These are phyloP conservation scores for Paelopatides confundens DNA, from an alignment of 53 echinoderm and acorn worm species.

Conservation along the genomic window DNA sequence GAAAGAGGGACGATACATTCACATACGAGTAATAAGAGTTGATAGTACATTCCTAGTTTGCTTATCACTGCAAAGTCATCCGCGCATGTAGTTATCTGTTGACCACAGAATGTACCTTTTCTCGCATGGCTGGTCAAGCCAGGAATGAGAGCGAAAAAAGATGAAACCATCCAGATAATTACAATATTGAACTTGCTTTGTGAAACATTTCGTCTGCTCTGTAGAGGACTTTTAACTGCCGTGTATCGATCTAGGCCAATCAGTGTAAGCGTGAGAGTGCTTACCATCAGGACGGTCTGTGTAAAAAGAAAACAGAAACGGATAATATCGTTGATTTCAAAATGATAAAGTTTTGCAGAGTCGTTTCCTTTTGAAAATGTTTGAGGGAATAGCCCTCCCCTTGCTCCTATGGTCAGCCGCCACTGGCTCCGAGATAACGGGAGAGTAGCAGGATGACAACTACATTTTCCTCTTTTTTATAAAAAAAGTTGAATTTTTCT, in stretches of 20 bases:
- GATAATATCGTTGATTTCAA: background rate
- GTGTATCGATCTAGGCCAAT: conserved; percentile 91
- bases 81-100: conserved; percentile 64
- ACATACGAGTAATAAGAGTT: background rate
- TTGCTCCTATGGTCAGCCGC: too few relatives aligned
- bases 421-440: too few relatives aligned
- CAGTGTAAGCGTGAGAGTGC: conserved; percentile 65
- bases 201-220: conserved; percentile 75
- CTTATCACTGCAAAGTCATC: conserved; percentile 46
- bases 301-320: background rate
- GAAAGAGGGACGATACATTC: conserved; percentile 69
- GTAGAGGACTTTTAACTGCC: conserved; percentile 85
- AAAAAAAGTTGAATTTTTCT: too few relatives aligned
- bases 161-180: conserved; percentile 74
- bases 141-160: conserved; percentile 73
- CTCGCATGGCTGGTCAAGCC: conserved; percentile 65
- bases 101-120: conserved; percentile 57
- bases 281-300: conserved; percentile 40
- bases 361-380: too few relatives aligned
- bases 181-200: conserved; percentile 74
- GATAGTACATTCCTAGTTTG: conserved; percentile 56
- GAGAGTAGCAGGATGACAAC: too few relatives aligned
- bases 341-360: too few relatives aligned
- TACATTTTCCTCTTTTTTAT: too few relatives aligned
- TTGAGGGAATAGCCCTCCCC: too few relatives aligned